Base-by-base conservation (phyloP, 2,888 invertebrate species). In the Branchipolynoe longqiensis region DNA sequence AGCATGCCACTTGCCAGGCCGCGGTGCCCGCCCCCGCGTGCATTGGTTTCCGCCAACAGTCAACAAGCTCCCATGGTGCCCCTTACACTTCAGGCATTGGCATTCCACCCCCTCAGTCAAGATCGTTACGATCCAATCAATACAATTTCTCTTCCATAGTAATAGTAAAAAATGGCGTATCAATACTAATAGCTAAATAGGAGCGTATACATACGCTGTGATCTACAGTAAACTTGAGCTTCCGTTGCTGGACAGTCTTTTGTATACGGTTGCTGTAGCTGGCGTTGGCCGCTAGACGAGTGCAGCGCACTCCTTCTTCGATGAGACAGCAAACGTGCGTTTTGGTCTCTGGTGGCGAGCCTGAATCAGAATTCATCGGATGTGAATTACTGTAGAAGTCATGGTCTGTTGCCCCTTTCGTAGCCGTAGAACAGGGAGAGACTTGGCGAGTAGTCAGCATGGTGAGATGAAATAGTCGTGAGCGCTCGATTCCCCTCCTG, bases 191-290 rank as follows among this genome's bases (percentile, higher is more conserved):
- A n/a, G n/a, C n/a, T n/a, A n/a, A n/a, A n/a, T n/a, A n/a, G n/a
- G n/a, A n/a, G n/a, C 38, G n/a, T 0, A 82, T 33, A 94, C 95
- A 94, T 94, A 96, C 97, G 92, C 95, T 95, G 89, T 95, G 96
- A 94, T 98, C 98, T 90, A 97, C 96, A 93, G 96, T 96, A 69
- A 99, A 96, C 93, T 97, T 97, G 62, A 99, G 95, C 91, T 97
- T 96, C 91, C 97, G 96, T 92, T 98, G 98, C 84, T 97, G 96
- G 54, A 98, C 98, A 85, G 97, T 98, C 94, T 98, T 98, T 94
- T 98, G 98, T 91, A 99, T 98, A 90, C 98, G 96, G 94, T 99
- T 98, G 94, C 97, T 98, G 94, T 98, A 99, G 74, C 98, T 97
- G 90, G 99, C 99, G 95, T 98, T 97, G 89, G 98, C 97, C 90